Percentiles rank a stretch among this genome's conserved stretches.
These are phyloP conservation scores for Ctenosaura bakeri DNA, from an alignment of 2,797 vertebrate genomes.

Conservation along the genomic window DNA sequence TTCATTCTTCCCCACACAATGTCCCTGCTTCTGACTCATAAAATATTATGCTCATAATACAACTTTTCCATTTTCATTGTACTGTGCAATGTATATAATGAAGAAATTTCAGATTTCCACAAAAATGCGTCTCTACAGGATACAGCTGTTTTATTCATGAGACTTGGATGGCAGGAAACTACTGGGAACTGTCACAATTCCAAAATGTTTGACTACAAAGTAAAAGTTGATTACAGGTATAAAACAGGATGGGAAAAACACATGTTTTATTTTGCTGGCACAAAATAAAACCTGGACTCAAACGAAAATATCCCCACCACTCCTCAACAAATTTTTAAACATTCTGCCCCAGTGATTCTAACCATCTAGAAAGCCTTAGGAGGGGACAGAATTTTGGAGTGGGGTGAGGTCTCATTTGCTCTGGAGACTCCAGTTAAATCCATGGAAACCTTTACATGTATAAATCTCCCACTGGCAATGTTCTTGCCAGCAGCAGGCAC, in stretches of 20 bases:
- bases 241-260: conserved; percentile 46
- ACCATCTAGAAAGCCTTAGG: neutral
- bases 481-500: neutral
- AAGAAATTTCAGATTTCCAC: conserved; percentile 67
- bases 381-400: neutral
- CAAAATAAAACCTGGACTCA: neutral
- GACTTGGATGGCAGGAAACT: conserved; percentile 28
- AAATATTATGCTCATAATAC: conserved; percentile 78
- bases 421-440: neutral
- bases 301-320: neutral
- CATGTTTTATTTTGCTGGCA: too few species aligned
- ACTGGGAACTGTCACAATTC: conserved; percentile 12
- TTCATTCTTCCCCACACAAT: conserved; percentile 60
- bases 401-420: neutral
- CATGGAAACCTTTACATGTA: neutral
- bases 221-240: conserved; percentile 56
- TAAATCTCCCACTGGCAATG: neutral
- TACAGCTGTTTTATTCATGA: conserved; percentile 52
- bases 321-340: too few species aligned
- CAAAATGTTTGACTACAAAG: conserved; percentile 46
- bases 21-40: conserved; percentile 69
- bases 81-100: conserved; percentile 66
- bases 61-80: conserved; percentile 67
- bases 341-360: neutral
- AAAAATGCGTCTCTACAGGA: conserved; percentile 59